Base-by-base conservation (phyloP, 2,113 vertebrate genomes). In the Oreochromis niloticus region DNA sequence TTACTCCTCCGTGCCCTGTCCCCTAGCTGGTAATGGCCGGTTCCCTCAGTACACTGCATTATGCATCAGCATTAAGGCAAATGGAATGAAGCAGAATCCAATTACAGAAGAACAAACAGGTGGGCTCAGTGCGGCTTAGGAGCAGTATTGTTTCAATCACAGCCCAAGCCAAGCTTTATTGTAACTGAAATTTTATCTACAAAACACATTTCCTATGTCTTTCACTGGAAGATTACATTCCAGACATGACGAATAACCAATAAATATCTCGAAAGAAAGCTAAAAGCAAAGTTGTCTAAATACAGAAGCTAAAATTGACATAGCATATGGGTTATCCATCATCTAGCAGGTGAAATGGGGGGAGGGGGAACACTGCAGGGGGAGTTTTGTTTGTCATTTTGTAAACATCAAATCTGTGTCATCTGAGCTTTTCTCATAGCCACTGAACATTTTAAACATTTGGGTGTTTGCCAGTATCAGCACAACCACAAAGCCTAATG, bases 1-100 rank as follows among this genome's bases (percentile, higher is more conserved):
- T 94, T 95, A 95, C 94, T 92, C 85, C 87, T 93, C 84, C 68
- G 36, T 91, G 89, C 80, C 82, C 50, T 83, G 93, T 94, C 94
- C 94, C 94, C 88, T 84, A 88, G 89, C 91, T 90, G 81, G 91
- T 94, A 93, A 94, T 92, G 94, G 91, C 91, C 43, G 48, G 88
- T 93, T 93, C 93, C 90, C 85, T 94, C 83, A 85, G 92, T 92
- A 80, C 90, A 87, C 93, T 94, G 93, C 93, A 95, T 96, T 93
- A 95, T 95, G 94, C 93, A 96, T 91, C 88, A 93, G 94, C 94
- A 95, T 96, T 96, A 96, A 95, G 90, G 94, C 93, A 94, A 95
- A 95, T 95, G 95, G 95, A 95, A 95, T 91, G 93, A 94, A 95
- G 90, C 92, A 92, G 94, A 95, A 95, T 96, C 94, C 93, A 96